These are phyloP conservation scores for Brachionus rotundiformis DNA, from an alignment of 1,140 invertebrate genomes.

Conservation along the genomic window DNA sequence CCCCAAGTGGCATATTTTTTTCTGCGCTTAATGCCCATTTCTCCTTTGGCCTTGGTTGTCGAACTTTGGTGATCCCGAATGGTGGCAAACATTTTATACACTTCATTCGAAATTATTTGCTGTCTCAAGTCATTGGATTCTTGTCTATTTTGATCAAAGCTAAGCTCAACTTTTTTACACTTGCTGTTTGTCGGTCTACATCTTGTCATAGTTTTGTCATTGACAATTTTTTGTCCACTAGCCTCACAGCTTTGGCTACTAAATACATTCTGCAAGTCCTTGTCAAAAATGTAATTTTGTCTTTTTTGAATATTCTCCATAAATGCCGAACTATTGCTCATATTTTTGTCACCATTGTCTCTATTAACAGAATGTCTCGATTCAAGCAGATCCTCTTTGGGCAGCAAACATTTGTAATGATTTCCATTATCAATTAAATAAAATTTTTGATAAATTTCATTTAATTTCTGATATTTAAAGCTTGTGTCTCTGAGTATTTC, in stretches of 20 bases:
- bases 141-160: neutral
- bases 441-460: constrained; percentile 16
- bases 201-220: neutral
- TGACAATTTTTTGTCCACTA: neutral
- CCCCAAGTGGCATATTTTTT: constrained; percentile 27
- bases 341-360: neutral
- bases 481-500: neutral
- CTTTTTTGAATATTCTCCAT: constrained; percentile 46
- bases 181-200: too few relatives aligned
- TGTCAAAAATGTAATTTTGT: constrained; percentile 46
- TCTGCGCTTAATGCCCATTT: constrained; percentile 8
- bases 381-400: neutral
- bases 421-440: constrained; percentile 50
- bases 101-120: constrained; percentile 24
- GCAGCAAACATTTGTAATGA: constrained; percentile 46
- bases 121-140: constrained; percentile 13
- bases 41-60: constrained; percentile 29
- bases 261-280: constrained; percentile 34
- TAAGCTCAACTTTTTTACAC: neutral
- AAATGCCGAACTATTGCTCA: neutral
- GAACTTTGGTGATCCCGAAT: constrained; percentile 45
- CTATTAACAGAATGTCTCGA: neutral
- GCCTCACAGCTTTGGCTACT: neutral
- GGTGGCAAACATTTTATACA: constrained; percentile 44
- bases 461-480: neutral